These are phyloP conservation scores for Allacma fusca DNA, from an alignment of 2,888 invertebrate genomes.

Conservation along the genomic window DNA sequence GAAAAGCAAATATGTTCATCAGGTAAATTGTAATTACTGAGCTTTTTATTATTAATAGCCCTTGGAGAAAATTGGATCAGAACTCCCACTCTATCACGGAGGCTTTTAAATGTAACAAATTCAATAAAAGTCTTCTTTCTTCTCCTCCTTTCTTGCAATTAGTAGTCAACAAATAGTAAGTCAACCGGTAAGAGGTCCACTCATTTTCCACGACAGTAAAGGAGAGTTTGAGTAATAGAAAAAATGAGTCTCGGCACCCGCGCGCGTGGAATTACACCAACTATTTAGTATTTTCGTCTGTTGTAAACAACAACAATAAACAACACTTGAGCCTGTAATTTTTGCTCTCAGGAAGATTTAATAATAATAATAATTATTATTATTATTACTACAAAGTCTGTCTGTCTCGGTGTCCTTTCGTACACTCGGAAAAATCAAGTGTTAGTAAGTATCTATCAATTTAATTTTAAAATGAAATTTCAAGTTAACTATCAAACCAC, in stretches of 20 bases:
- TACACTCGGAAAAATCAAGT: background rate
- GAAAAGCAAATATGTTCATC: background rate
- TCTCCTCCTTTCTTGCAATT: background rate
- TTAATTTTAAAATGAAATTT: conserved; percentile 10
- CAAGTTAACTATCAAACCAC: conserved; percentile 12
- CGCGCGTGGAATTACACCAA: no score
- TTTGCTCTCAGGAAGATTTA: no score
- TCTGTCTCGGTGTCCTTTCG: no score
- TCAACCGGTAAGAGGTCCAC: background rate
- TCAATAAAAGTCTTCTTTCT: conserved; percentile 4
- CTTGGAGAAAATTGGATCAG: background rate
- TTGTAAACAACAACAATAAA: no score
- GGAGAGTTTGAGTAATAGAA: no score
- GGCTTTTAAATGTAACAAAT: conserved; percentile 16
- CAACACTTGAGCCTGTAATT: no score
- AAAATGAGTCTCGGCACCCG: no score
- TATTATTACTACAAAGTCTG: no score
- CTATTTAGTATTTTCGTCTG: no score
- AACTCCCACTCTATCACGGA: background rate
- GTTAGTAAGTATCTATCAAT: background rate
- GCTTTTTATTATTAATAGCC: background rate
- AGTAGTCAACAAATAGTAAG: background rate
- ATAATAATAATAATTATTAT: no score
- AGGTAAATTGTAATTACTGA: background rate
- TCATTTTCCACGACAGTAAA: no score